Evolutionary conservation across 2,888 invertebrate genomes (phyloP).

Genomic region (Agrypnus murinus): DNA sequence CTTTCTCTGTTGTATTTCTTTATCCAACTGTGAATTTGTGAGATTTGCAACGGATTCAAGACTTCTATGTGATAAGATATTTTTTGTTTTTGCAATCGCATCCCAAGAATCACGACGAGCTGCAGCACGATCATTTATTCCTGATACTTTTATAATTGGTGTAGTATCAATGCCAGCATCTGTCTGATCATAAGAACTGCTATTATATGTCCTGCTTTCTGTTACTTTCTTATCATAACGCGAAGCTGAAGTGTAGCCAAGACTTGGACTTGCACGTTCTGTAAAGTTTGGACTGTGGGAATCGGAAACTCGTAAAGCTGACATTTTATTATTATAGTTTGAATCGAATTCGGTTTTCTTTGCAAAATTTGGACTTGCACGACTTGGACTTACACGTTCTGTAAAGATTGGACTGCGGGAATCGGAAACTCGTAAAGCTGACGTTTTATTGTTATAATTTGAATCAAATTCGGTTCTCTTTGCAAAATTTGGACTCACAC

Average conservation of each 20-base stretch:
- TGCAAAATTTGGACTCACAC: constrained; percentile 64
- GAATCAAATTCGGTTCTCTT: constrained; percentile 64
- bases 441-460: constrained; percentile 65
- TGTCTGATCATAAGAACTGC: constrained; percentile 52
- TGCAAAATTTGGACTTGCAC: constrained; percentile 64
- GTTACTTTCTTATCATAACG: constrained; percentile 63
- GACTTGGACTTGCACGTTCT: constrained; percentile 64
- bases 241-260: constrained; percentile 59
- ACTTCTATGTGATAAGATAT: constrained; percentile 81
- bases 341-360: constrained; percentile 64
- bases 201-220: constrained; percentile 62
- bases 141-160: constrained; percentile 77
- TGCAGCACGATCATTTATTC: constrained; percentile 73
- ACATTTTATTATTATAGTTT: constrained; percentile 65
- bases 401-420: constrained; percentile 65
- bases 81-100: constrained; percentile 85
- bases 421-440: constrained; percentile 65
- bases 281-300: constrained; percentile 65
- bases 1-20: constrained; percentile 64
- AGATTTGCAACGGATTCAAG: constrained; percentile 82
- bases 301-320: constrained; percentile 65
- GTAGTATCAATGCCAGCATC: constrained; percentile 72
- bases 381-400: constrained; percentile 64
- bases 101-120: constrained; percentile 87
- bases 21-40: constrained; percentile 76